phyloP scores from a whole-genome alignment of 2,113 vertebrate genomes.

The Syrrhaptes paradoxus region DNA sequence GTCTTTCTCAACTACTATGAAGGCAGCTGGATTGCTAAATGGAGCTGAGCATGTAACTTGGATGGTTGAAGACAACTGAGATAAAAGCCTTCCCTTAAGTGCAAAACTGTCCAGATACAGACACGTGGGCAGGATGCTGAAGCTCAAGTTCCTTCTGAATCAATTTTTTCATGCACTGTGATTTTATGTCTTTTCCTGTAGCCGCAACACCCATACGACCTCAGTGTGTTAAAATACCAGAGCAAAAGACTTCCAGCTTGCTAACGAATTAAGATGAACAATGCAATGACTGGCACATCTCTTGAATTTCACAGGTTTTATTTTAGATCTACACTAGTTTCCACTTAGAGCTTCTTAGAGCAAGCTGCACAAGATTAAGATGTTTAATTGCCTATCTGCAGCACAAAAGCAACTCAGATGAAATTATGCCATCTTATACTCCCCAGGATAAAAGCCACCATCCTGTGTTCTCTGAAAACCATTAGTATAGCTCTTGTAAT shows the following conservation, averaged over 20 bases:
- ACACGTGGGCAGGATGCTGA: rapidly evolving
- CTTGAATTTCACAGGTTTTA: neutral
- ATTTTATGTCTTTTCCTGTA: neutral
- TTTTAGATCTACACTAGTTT: neutral
- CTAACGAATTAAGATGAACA: neutral
- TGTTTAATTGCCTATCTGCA: neutral
- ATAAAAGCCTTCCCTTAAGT: neutral
- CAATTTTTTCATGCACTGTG: neutral
- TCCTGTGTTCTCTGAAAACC: neutral
- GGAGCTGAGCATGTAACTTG: neutral
- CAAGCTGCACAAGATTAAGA: neutral
- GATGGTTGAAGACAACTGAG: neutral
- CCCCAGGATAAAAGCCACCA: neutral
- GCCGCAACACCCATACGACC: neutral
- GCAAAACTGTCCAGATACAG: neutral
- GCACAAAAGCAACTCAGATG: neutral
- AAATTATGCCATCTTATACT: neutral
- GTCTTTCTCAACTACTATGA: neutral
- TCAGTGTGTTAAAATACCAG: neutral
- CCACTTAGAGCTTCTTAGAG: neutral
- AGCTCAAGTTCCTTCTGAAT: neutral
- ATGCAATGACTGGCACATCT: neutral
- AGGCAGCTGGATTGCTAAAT: neutral
- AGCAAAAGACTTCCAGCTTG: neutral
- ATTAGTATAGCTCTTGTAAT: neutral